Conservation (phyloP, 1,140 invertebrate genomes). For the Leguminivora glycinivorella region DNA sequence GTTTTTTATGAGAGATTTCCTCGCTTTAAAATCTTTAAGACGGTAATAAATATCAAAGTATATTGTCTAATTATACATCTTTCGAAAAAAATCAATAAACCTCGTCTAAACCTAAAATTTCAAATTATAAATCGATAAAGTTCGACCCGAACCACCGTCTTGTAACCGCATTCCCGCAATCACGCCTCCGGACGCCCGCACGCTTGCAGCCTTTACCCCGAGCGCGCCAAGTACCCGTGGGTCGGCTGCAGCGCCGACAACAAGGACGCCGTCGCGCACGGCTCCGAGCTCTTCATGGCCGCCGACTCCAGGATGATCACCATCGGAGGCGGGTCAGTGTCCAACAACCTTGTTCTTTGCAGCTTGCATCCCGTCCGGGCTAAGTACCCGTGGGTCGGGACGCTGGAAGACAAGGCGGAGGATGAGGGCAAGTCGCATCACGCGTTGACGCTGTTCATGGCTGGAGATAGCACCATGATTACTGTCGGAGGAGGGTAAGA, state of each 20-base stretch:
- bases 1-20: too few species aligned
- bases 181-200: constrained; percentile 42
- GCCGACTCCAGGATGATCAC: constrained; percentile 96
- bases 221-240: constrained; percentile 95
- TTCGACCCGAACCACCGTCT: background rate
- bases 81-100: too few species aligned
- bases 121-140: too few species aligned
- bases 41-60: too few species aligned
- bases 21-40: too few species aligned
- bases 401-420: constrained; percentile 60
- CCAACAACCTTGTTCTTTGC: constrained; percentile 36
- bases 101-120: too few species aligned
- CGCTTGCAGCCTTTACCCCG: constrained; percentile 85
- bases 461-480: constrained; percentile 94
- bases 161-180: background rate
- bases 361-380: constrained; percentile 88
- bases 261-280: constrained; percentile 84
- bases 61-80: too few species aligned
- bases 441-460: constrained; percentile 94
- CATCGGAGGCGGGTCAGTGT: constrained; percentile 90
- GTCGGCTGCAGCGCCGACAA: constrained; percentile 84
- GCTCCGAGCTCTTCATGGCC: constrained; percentile 97
- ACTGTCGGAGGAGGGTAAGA: constrained; percentile 95
- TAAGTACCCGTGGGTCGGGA: constrained; percentile 95
- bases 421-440: constrained; percentile 83